Conservation (phyloP, 1,140 invertebrate species). For the Camponotus floridanus region DNA sequence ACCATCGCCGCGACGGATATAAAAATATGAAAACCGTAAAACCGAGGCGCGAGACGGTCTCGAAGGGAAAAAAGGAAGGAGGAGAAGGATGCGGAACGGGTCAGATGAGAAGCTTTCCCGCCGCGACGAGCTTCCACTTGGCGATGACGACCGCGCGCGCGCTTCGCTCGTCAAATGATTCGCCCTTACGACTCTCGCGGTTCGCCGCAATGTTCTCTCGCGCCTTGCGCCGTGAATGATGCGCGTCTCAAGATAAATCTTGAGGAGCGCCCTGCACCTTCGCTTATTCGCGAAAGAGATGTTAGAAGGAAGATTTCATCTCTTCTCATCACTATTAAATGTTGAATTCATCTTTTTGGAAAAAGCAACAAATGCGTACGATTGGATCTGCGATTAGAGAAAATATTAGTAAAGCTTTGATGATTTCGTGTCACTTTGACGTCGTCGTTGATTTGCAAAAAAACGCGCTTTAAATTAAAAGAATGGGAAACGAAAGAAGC, state of each 20-base stretch:
- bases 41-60: constrained; percentile 7
- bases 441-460: not conserved
- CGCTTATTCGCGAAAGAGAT: constrained; percentile 38
- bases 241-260: not conserved
- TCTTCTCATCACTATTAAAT: not conserved
- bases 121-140: constrained; percentile 19
- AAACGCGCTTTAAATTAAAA: not conserved
- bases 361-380: constrained; percentile 28
- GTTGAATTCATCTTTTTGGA: constrained; percentile 25
- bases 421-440: not conserved
- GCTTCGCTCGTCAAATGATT: constrained; percentile 17
- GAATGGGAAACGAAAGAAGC: not conserved
- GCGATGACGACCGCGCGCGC: not conserved
- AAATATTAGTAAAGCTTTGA: not conserved
- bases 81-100: not conserved
- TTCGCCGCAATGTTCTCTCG: constrained; percentile 39
- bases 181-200: constrained; percentile 43
- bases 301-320: constrained; percentile 36
- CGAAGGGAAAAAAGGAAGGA: too few species aligned
- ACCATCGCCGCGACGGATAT: constrained; percentile 62
- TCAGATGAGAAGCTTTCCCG: not conserved
- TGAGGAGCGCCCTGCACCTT: not conserved
- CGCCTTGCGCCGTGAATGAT: not conserved
- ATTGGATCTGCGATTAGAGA: constrained; percentile 15
- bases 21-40: constrained; percentile 73